phyloP scores from a whole-genome alignment of 2,113 vertebrate genomes.

The Ardeotis arabs region DNA sequence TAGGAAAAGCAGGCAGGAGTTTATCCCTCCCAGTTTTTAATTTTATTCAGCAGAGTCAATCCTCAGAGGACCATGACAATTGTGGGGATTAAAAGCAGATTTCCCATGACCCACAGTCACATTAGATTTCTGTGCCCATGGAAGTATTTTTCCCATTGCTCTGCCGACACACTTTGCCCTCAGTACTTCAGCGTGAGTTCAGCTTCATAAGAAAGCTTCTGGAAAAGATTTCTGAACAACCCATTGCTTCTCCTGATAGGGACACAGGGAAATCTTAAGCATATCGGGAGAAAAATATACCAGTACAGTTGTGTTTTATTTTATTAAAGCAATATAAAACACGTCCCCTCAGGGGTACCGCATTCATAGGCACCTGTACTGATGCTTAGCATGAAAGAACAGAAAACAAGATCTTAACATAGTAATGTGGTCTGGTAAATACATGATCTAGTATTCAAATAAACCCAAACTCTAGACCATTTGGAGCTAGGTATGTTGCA shows the following conservation, averaged over 20 bases:
- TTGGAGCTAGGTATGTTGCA: background rate
- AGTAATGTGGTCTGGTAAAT: background rate
- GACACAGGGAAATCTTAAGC: background rate
- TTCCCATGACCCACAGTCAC: background rate
- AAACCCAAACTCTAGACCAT: background rate
- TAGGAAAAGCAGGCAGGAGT: background rate
- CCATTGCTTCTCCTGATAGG: background rate
- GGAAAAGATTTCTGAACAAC: background rate
- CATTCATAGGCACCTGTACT: background rate
- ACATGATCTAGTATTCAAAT: background rate
- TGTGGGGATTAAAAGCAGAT: background rate
- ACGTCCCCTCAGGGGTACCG: rapidly evolving
- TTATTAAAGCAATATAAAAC: background rate
- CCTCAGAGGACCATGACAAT: background rate
- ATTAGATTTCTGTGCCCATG: background rate
- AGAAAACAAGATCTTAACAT: background rate
- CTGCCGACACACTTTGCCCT: background rate
- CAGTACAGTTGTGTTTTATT: background rate
- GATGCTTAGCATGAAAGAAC: background rate
- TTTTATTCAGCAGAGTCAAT: constrained; percentile 6
- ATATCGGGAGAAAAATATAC: background rate
- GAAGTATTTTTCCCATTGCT: background rate
- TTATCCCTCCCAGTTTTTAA: constrained; percentile 15
- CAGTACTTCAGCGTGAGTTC: background rate
- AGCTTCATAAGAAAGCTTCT: background rate